Evolutionary conservation across 92 coral and sea anemone species (phyloP).

Genomic region (Plumapathes pennacea): DNA sequence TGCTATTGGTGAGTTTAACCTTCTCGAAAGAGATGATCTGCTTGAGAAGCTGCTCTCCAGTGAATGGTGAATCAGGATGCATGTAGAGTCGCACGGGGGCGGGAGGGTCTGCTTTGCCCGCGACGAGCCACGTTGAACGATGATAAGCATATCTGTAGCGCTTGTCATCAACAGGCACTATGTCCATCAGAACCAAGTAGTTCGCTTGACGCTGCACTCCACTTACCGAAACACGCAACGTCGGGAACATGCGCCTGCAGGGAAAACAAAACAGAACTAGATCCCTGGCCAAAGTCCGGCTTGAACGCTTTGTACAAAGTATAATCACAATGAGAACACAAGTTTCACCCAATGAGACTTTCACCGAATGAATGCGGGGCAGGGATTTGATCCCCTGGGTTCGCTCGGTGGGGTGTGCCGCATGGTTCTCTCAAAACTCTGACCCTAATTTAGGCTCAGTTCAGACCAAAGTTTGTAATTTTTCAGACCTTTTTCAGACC

Average conservation of each 20-base stretch:
- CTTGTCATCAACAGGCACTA: conserved; percentile 95
- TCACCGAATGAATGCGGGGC: no score
- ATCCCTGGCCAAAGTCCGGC: no score
- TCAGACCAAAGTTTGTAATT: no score
- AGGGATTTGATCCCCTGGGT: no score
- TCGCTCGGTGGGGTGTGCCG: no score
- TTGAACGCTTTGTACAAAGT: no score
- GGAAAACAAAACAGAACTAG: no score
- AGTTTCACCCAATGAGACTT: no score
- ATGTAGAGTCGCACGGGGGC: conserved; percentile 92
- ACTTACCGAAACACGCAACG: conserved; percentile 79
- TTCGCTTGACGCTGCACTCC: conserved; percentile 91
- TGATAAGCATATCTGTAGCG: conserved; percentile 98
- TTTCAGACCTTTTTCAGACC: no score
- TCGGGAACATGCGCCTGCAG: conserved; percentile 97
- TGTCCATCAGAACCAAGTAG: conserved; percentile 93
- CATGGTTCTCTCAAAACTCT: no score
- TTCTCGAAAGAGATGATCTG: conserved; percentile 96
- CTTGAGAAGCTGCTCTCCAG: conserved; percentile 95
- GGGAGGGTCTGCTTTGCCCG: conserved; percentile 99
- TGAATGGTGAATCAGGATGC: conserved; percentile 98
- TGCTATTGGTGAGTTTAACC: conserved; percentile 93
- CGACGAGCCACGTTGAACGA: conserved; percentile 96
- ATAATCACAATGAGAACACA: no score
- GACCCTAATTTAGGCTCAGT: no score